Conservation (phyloP, 1,140 invertebrate genomes). For the Drusus annulatus region DNA sequence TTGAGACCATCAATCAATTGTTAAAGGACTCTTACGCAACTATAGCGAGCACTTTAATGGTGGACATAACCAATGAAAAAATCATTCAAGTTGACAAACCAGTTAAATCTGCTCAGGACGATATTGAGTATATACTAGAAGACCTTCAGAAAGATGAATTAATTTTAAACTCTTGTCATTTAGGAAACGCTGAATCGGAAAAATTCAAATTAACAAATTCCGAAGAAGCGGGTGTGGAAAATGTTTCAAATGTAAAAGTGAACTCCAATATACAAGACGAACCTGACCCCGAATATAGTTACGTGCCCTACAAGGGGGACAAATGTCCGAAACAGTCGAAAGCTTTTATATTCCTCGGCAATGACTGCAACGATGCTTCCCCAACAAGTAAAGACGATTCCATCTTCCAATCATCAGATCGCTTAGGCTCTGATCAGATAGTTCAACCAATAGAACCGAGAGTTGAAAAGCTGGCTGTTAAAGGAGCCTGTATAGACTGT, state of each 20-base stretch:
- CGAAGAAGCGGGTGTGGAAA: neutral
- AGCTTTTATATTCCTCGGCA: neutral
- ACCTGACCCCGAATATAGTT: too few species aligned
- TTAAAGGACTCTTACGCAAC: conserved; percentile 10
- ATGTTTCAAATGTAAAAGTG: conserved; percentile 3
- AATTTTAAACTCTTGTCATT: conserved; percentile 8
- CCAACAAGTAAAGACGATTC: neutral
- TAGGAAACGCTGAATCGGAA: neutral
- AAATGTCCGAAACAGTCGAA: neutral
- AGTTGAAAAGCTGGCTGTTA: neutral
- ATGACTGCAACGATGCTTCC: neutral
- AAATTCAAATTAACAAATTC: neutral
- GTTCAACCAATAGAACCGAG: neutral
- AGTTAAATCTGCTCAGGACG: neutral
- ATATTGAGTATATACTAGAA: neutral
- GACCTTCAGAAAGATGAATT: conserved; percentile 8
- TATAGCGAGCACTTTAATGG: conserved; percentile 11
- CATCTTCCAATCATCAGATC: conserved; percentile 12
- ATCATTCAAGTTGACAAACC: neutral
- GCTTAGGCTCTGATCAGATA: neutral
- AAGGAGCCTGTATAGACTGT: neutral
- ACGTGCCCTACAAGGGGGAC: neutral
- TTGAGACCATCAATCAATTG: conserved; percentile 23
- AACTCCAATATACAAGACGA: neutral
- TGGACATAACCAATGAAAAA: neutral